Base-by-base conservation (phyloP, 2,113 vertebrate genomes). In the Dinomys branickii region DNA sequence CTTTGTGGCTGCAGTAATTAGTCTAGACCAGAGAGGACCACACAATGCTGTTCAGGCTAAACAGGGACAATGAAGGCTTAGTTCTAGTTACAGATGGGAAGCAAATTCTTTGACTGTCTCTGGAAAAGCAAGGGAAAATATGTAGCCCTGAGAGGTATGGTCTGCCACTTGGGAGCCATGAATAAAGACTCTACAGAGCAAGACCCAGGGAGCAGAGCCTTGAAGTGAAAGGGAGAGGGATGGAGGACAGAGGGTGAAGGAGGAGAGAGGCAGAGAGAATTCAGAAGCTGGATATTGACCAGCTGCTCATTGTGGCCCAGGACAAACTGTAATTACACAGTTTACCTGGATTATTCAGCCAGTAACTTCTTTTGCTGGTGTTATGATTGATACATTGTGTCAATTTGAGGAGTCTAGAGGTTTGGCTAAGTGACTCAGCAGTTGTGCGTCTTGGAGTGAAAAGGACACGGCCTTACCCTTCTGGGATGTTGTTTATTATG, bases 101-200 rank as follows among this genome's bases (percentile, higher is more conserved):
- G 28, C 20, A 30, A 24, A 63, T 59, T 12, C 6, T 83, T 92
- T 41, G 1, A 2, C 33, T 85, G 63, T 77, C 61, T 7, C 0
- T 84, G 67, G 33, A 67, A 95, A 94, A 14, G 17, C 44, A 1
- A 63, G 82, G 44, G 47, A 65, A 93, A 63, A 26, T 5, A 2
- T 0, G 0, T 0, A 58, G 12, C 13, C 17, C 11, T 50, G 67
- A 22, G 61, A 61, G 19, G 7, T 75, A 17, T 41, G 38, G 14
- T 71, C 56, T 7, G 11, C 1, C 0, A 0, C 35, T 1, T 30
- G 11, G 38, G 30, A 6, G 30, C 30, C 41, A 7, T 26, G 14
- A 83, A 73, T n/a, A 67, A 59, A 61, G 16, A 58, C 3, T 14
- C 13, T 22, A 7, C 1, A 12, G 65, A 88, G 59, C 4, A 20